Conservation (phyloP, 2,113 vertebrate species). For the Calidris pygmaea region DNA sequence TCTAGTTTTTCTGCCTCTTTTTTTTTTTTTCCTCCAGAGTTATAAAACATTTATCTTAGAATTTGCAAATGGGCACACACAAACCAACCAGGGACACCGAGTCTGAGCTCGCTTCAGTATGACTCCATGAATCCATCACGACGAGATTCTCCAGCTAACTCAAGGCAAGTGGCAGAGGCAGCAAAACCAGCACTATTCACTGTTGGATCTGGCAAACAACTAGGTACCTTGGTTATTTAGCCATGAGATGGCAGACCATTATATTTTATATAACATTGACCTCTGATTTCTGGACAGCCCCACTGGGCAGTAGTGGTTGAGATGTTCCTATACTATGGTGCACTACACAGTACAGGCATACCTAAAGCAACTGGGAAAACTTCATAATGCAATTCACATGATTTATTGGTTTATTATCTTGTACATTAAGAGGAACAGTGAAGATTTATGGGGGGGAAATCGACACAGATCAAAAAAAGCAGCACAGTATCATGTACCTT, state of each 20-base stretch:
- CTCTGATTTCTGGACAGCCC: neutral
- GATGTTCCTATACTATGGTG: rapidly evolving
- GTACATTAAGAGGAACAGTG: neutral
- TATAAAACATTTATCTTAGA: neutral
- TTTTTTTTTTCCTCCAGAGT: neutral
- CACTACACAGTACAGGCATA: neutral
- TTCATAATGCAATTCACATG: rapidly evolving
- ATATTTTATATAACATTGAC: neutral
- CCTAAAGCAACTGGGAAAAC: neutral
- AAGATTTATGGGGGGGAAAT: neutral
- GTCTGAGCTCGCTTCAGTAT: neutral
- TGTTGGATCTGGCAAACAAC: neutral
- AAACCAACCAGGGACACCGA: neutral
- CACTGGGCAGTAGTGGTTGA: neutral
- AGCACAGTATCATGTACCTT: neutral
- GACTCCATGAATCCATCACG: neutral
- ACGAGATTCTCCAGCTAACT: neutral
- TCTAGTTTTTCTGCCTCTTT: neutral
- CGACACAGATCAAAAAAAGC: neutral
- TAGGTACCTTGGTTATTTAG: neutral
- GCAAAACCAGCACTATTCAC: neutral
- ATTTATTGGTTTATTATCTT: neutral
- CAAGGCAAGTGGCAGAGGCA: neutral
- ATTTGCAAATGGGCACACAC: neutral
- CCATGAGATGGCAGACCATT: neutral